A percentile compares a stretch with the other conserved stretches of the same genome.
These are phyloP conservation scores for Lycophotia porphyrea DNA, from an alignment of 2,888 invertebrate species.

Conservation along the genomic window DNA sequence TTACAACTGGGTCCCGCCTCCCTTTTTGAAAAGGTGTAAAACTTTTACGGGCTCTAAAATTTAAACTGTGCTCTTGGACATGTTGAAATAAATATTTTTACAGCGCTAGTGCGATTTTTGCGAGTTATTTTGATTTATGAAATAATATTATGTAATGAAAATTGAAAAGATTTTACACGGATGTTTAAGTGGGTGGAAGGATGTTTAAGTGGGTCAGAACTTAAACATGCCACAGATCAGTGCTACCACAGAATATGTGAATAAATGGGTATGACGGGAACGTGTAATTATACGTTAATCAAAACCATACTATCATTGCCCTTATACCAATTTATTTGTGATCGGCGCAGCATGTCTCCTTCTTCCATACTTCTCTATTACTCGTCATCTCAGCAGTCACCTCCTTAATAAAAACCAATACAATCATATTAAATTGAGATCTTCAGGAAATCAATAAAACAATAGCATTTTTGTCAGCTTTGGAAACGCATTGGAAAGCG, in stretches of 20 bases:
- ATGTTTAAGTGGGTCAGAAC: neutral
- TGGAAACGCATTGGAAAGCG: too few relatives aligned
- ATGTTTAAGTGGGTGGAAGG: too few relatives aligned
- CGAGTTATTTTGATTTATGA: constrained; percentile 7
- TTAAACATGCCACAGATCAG: too few relatives aligned
- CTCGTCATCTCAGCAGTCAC: too few relatives aligned
- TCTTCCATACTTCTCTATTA: too few relatives aligned
- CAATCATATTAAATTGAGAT: too few relatives aligned
- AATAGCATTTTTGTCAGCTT: too few relatives aligned
- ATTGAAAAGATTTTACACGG: neutral
- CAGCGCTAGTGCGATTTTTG: constrained; percentile 14
- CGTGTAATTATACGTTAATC: neutral
- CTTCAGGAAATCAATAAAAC: too few relatives aligned
- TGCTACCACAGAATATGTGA: neutral
- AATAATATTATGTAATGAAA: neutral
- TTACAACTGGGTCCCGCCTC: constrained; percentile 69
- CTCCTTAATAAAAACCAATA: too few relatives aligned
- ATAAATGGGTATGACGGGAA: neutral
- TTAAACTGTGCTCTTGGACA: constrained; percentile 57
- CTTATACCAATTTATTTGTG: too few relatives aligned
- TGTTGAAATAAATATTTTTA: constrained; percentile 46
- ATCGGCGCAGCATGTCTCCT: too few relatives aligned
- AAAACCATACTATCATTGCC: too few relatives aligned
- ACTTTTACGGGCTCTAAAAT: constrained; percentile 79
- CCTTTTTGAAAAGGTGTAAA: constrained; percentile 80